These are phyloP conservation scores for Zophobas atratus DNA, from an alignment of 1,140 invertebrate species.

Conservation along the genomic window DNA sequence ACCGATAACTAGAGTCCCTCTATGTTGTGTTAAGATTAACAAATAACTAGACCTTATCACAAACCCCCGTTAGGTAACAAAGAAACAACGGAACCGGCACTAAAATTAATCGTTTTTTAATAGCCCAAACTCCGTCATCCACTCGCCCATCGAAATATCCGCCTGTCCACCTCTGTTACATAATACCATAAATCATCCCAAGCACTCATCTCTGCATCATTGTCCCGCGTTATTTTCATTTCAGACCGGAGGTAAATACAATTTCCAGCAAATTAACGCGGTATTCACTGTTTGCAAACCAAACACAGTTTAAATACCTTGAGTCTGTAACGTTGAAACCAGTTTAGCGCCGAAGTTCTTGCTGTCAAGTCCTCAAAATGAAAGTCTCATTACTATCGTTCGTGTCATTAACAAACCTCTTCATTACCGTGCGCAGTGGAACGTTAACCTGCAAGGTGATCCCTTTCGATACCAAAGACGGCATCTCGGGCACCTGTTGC, in stretches of 20 bases:
- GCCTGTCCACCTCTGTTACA: too few relatives aligned
- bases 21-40: too few relatives aligned
- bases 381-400: slow-evolving; percentile 26
- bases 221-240: slow-evolving; percentile 17
- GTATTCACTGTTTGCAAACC: slow-evolving; percentile 21
- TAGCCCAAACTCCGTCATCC: too few relatives aligned
- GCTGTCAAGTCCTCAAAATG: slow-evolving; percentile 31
- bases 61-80: too few relatives aligned
- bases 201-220: background rate
- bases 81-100: too few relatives aligned
- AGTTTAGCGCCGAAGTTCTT: slow-evolving; percentile 14
- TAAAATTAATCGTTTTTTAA: too few relatives aligned
- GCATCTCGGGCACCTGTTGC: slow-evolving; percentile 15
- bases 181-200: too few relatives aligned
- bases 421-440: background rate
- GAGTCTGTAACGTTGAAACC: slow-evolving; percentile 27
- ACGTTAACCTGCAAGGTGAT: slow-evolving; percentile 12
- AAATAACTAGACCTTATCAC: too few relatives aligned
- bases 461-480: slow-evolving; percentile 21
- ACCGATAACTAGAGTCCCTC: too few relatives aligned
- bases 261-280: slow-evolving; percentile 28
- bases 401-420: background rate
- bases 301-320: slow-evolving; percentile 35
- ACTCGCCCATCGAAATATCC: too few relatives aligned
- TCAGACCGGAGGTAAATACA: slow-evolving; percentile 13